Evolutionary conservation across 1,140 invertebrate species (phyloP), one percentile per base, ranked within the genome.

Genomic region (Ctenoplectra terminalis): DNA sequence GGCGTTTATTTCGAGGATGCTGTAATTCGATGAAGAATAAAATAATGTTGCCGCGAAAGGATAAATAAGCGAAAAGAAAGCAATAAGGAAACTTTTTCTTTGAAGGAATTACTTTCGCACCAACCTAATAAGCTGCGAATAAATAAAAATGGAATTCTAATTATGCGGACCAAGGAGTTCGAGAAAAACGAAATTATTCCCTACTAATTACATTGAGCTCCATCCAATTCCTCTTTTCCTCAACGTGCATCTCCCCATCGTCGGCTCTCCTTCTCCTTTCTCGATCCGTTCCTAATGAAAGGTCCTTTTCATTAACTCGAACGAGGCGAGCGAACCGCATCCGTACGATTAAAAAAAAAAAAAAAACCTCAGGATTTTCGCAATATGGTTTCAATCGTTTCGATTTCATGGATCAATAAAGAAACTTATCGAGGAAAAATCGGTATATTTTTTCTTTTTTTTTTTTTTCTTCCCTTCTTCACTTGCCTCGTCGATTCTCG

Each of bases 141-240:
- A 70, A 78, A 50, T 78, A 56, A 71, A 78, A 71, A 78, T 71
- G 75, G 40, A 71, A 71, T 78, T 78, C 52, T 78, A 60, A 60
- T 78, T 70, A 71, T 34, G 40, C 40, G 37, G 52, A 2, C 26
- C 23, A 48, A 34, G 40, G 11, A 46, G 54, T 56, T 4, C 6
- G 40, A 23, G 40, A 71, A 71, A 60, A 78, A 78, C 66, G 75
- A 70, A 78, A 58, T 58, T 78, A 70, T 60, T 48, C 66, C 40
- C 43, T 37, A 15, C 75, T 78, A 78, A 71, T 78, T 78, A 48
- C 66, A 29, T 60, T 43, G 40, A 31, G 2, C 66, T 37, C 31
- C 52, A 60, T 71, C 54, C 66, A 11, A 26, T 70, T 20, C 43
- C n/a, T 9, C 31, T 31, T 29, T 9, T 23, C 11, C 40, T 37